Evolutionary conservation across 2,113 vertebrate species (phyloP), one percentile per base, ranked within the genome.

Genomic region (Brachyistius frenatus): DNA sequence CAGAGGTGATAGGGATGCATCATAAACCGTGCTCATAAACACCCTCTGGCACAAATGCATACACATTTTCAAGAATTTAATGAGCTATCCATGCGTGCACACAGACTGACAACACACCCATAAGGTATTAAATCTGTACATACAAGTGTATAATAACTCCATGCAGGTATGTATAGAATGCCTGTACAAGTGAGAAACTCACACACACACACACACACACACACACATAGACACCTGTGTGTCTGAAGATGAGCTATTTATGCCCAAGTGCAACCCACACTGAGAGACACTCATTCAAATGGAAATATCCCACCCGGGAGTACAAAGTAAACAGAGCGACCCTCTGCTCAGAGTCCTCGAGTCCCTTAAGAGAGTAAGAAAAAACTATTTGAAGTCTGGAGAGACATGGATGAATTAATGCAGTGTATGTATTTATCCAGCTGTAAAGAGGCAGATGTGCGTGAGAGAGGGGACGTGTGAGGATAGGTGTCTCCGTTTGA

Each of bases 351-450:
- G 80, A 86, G 88, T 85, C 88, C 81, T 86, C 32, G 57, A 76
- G 74, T 90, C 80, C 75, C 91, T 79, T 33, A 66, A 88, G 89
- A 88, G 76, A 74, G 54, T 11, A 35, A 62, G 37, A 61, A 65
- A 49, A 72, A 73, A 62, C 53, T 37, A 74, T 72, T 61, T 86
- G 86, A 89, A 90, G 83, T 88, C 78, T 83, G 66, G 35, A 61
- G 84, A 88, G 86, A 87, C 67, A 76, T 58, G 78, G 78, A 84
- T 86, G 85, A 88, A 90, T 91, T 90, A 89, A 92, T 89, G 84
- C 70, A 37, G 52, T 1, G 7, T 73, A 41, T 79, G 73, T 80
- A 64, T 82, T 86, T 68, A 84, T 83, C 67, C 67, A 83, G 23
- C 57, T 13, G 54, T 47, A 81, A 82, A 53, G 36, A 13, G 11